phyloP scores from a whole-genome alignment of 2,113 vertebrate species.

The Dasypus novemcinctus region DNA sequence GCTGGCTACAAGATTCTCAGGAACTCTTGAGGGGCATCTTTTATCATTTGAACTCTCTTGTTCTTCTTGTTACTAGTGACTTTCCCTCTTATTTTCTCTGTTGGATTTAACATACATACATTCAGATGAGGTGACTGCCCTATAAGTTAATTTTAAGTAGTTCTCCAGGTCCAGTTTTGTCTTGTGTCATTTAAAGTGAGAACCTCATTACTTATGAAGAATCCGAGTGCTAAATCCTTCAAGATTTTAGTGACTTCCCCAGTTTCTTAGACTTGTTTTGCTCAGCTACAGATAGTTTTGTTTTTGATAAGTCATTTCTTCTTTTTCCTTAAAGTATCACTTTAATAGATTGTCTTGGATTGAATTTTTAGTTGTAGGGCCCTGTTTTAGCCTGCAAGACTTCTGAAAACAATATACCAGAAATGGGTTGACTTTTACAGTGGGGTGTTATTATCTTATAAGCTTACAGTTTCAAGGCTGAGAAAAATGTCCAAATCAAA shows the following conservation, averaged over 20 bases:
- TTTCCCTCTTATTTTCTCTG: background rate
- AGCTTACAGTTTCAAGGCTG: too few relatives aligned
- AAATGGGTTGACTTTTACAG: too few relatives aligned
- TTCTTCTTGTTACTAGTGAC: background rate
- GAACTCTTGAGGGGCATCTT: background rate
- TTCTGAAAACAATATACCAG: too few relatives aligned
- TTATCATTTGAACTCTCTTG: background rate
- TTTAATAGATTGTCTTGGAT: background rate
- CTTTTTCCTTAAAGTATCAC: background rate
- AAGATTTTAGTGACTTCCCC: background rate
- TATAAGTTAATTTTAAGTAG: background rate
- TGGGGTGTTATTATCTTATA: too few relatives aligned
- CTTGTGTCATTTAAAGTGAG: background rate
- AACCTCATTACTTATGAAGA: background rate
- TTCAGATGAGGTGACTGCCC: background rate
- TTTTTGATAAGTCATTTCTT: background rate
- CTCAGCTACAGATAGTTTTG: background rate
- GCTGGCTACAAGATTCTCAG: background rate
- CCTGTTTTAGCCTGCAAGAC: background rate
- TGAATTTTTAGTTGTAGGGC: conserved; percentile 1
- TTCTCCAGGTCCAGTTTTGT: background rate
- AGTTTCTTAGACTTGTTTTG: background rate
- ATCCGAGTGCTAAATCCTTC: background rate
- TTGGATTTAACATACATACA: background rate
- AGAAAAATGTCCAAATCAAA: too few relatives aligned